Base-by-base conservation (phyloP, 2,888 invertebrate genomes). In the Plusia festucae region DNA sequence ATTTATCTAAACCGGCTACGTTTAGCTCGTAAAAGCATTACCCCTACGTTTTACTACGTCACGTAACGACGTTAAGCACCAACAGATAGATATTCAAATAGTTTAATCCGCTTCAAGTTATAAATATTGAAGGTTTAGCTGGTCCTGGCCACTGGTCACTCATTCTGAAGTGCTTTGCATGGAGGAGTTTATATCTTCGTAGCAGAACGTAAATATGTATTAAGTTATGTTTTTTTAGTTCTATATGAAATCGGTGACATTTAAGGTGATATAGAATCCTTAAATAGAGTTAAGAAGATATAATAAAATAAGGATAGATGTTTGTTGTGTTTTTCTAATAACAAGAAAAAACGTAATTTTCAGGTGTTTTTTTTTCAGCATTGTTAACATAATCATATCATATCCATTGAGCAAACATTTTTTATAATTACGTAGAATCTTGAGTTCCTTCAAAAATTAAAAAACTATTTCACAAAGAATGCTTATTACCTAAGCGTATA, bases 11-110 rank as follows among this genome's bases (percentile, higher is more conserved):
- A 80, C 65, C 13, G 62, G 20, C 53, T 58, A 44, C 49, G 68
- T 71, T 52, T 68, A 44, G 56, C 66, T 76, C 76, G 60, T 80
- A 80, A 80, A 78, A 73, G 60, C 63, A 72, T 76, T 76, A 68
- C 65, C 44, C 54, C 15, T 44, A 24, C 65, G 66, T 44, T 76
- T 74, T 70, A 76, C 40, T 49, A 60, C 60, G 32, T 52, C 61
- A 51, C 56, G 49, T 60, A 64, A 64, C 0, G 52, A 27, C 57
- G 64, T 18, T 61, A 68, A 68, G 32, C 51, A 53, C 24, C 15
- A 44, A 8, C 7, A 22, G 53, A 62, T 55, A 34, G n/a, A 53
- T 77, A 59, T 58, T 59, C 13, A 56, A 60, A 65, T 53, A 59
- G 16, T 53, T 30, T 16, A 58, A 65, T 53, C 11, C 11, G 11